Percentiles rank a stretch among this genome's conserved stretches.
phyloP scores from a whole-genome alignment of 2,888 invertebrate genomes.

The Caenorhabditis becei region DNA sequence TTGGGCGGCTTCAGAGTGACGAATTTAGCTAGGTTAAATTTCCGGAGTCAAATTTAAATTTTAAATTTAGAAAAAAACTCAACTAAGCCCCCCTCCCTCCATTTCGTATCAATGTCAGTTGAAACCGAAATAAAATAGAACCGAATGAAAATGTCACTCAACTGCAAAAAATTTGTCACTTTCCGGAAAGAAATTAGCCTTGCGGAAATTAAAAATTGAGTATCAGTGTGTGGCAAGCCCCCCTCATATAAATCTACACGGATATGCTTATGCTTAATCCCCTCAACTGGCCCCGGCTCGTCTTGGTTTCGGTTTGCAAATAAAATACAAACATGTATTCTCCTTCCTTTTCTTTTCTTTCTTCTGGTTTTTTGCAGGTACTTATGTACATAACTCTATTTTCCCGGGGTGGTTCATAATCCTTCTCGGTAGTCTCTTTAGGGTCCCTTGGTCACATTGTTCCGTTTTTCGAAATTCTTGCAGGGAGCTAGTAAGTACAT shows the following conservation, averaged over 20 bases:
- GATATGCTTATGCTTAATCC: slow-evolving; percentile 6
- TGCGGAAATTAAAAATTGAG: background rate
- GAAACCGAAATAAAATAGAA: background rate
- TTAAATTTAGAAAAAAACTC: background rate
- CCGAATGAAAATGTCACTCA: background rate
- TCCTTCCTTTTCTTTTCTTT: background rate
- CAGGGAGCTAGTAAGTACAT: too few species aligned
- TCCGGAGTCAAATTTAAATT: background rate
- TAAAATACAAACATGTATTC: background rate
- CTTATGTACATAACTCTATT: slow-evolving; percentile 6
- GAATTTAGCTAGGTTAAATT: background rate
- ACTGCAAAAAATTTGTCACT: background rate
- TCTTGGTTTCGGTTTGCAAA: slow-evolving; percentile 7
- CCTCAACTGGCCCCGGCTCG: background rate
- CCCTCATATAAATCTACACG: slow-evolving; percentile 3
- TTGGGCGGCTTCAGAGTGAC: background rate
- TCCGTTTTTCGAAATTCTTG: too few species aligned
- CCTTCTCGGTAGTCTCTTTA: background rate
- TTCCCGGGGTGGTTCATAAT: background rate
- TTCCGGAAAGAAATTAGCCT: background rate
- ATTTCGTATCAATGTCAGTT: slow-evolving; percentile 1
- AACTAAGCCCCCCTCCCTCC: background rate
- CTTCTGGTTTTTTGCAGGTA: slow-evolving; percentile 1
- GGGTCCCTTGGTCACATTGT: background rate
- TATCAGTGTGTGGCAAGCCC: background rate